Conservation (phyloP, 2,888 invertebrate species). For the Drosophila anomelani region DNA sequence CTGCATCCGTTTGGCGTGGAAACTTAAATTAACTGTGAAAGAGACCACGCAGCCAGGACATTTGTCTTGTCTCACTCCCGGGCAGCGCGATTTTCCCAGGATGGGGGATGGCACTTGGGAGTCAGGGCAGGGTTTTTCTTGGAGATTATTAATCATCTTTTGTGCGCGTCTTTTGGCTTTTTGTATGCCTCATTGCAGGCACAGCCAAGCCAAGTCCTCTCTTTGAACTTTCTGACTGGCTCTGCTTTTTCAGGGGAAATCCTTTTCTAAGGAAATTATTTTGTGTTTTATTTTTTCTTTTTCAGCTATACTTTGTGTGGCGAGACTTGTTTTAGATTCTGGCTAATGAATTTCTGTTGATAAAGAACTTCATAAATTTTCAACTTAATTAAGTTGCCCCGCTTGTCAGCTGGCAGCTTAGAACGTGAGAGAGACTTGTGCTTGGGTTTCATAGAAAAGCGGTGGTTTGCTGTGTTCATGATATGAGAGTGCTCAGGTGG, state of each 20-base stretch:
- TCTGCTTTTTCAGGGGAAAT: constrained; percentile 60
- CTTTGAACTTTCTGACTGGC: constrained; percentile 58
- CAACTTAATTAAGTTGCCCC: constrained; percentile 82
- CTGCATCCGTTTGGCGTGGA: constrained; percentile 68
- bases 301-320: constrained; percentile 35
- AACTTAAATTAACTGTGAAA: constrained; percentile 83
- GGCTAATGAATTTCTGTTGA: constrained; percentile 71
- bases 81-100: constrained; percentile 45
- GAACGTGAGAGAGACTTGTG: constrained; percentile 36
- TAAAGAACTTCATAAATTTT: constrained; percentile 82
- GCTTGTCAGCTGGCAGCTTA: constrained; percentile 30
- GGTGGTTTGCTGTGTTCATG: not conserved
- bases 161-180: constrained; percentile 77
- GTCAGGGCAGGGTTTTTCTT: constrained; percentile 44
- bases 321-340: constrained; percentile 24
- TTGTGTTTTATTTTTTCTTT: constrained; percentile 31
- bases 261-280: constrained; percentile 58
- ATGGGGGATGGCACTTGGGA: constrained; percentile 11
- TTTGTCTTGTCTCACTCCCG: constrained; percentile 73
- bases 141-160: constrained; percentile 83
- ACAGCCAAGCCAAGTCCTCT: constrained; percentile 29
- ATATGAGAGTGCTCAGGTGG: constrained; percentile 8
- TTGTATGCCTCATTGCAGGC: constrained; percentile 67
- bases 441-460: constrained; percentile 5
- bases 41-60: constrained; percentile 82